Evolutionary conservation across 2,888 invertebrate species (phyloP).

Genomic region (Drosophila koepferae): DNA sequence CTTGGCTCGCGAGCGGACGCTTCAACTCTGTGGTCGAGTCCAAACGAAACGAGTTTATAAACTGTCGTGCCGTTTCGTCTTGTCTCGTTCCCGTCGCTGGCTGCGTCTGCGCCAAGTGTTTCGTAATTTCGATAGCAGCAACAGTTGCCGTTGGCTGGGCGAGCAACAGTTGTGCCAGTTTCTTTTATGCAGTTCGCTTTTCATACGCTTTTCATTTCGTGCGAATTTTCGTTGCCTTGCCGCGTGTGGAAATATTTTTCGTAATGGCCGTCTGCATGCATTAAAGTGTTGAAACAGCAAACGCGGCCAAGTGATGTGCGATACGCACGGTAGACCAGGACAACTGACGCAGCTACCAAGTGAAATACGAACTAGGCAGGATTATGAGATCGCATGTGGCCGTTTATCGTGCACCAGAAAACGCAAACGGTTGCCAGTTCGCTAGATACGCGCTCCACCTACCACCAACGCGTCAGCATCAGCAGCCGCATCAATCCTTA

Average conservation of each 20-base stretch:
- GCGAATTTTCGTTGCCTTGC: constrained; percentile 45
- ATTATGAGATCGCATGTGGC: constrained; percentile 83
- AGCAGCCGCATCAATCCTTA: background rate
- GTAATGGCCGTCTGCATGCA: constrained; percentile 54
- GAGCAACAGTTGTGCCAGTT: constrained; percentile 73
- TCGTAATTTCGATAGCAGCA: constrained; percentile 68
- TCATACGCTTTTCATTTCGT: constrained; percentile 66
- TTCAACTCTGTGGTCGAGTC: constrained; percentile 18
- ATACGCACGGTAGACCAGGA: constrained; percentile 35
- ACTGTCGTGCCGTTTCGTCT: constrained; percentile 29
- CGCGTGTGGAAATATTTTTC: constrained; percentile 53
- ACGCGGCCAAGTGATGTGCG: constrained; percentile 76
- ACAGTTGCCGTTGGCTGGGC: constrained; percentile 24
- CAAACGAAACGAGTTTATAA: constrained; percentile 45
- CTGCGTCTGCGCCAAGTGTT: constrained; percentile 70
- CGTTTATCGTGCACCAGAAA: constrained; percentile 76
- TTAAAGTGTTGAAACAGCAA: constrained; percentile 55
- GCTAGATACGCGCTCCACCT: constrained; percentile 62
- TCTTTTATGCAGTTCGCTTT: constrained; percentile 65
- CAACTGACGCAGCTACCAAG: constrained; percentile 38
- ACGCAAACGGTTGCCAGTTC: constrained; percentile 61
- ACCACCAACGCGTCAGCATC: constrained; percentile 10
- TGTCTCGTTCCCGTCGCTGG: constrained; percentile 26
- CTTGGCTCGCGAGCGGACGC: constrained; percentile 82
- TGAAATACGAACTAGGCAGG: constrained; percentile 53